Evolutionary conservation across 2,888 invertebrate species (phyloP), one percentile per base, ranked within the genome.

Genomic region (Empis livida): DNA sequence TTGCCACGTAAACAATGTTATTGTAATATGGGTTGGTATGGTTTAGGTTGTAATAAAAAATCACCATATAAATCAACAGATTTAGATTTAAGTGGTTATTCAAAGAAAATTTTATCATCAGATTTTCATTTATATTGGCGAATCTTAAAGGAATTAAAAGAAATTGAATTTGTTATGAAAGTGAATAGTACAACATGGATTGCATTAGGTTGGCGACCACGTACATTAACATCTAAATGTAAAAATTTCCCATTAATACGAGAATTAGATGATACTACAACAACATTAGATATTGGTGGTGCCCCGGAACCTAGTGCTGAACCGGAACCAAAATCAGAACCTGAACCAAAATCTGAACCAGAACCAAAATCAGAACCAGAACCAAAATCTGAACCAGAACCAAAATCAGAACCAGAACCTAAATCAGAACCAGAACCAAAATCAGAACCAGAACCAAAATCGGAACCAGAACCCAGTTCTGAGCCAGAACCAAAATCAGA

Each of bases 161-260:
- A 95, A 70, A 73, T 95, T 23, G 95, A 95, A 66, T 75, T 92
- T 20, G 79, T 93, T 0, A 77, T 94, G 70, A 78, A 84, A 43
- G 90, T 86, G n/a, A 90, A 92, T 56, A 82, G 90, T 2, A 84
- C 85, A 1, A 86, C 90, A 13, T 96, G 91, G 72, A 83, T 82
- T 5, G 79, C 83, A 9, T 56, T 96, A 8, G 96, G 96, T n/a
- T 96, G 95, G 94, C 75, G 94, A 47, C 92, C 95, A 1, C 75
- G 73, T 38, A 76, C 77, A 10, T 60, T 88, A 47, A 85, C 82
- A 0, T 79, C 84, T 16, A 74, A 77, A 45, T 91, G 91, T 62
- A 83, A 83, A 59, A 84, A 87, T 57, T 88, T 88, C 64, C 91
- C 91, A 1, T 73, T 80, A 0, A 73, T 83, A 30, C 70, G 68